Conservation (phyloP, 2,888 invertebrate genomes). For the Trissonchulus sp. region DNA sequence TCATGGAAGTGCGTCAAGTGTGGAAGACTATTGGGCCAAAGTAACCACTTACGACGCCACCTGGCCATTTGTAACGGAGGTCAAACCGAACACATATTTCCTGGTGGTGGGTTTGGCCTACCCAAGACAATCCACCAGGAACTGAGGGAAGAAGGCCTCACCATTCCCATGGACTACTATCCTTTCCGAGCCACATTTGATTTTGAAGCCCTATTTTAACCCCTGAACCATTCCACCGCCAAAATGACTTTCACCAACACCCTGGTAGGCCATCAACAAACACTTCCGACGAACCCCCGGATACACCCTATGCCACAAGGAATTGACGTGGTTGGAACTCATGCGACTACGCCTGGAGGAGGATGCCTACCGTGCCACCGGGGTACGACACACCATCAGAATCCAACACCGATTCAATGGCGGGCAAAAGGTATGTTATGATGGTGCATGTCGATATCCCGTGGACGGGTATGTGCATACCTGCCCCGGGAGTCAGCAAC, state of each 20-base stretch:
- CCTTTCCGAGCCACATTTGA: not conserved
- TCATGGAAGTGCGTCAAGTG: not conserved
- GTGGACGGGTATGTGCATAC: too few relatives aligned
- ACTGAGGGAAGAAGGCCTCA: not conserved
- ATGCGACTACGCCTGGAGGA: too few relatives aligned
- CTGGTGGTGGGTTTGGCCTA: not conserved
- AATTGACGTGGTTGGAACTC: too few relatives aligned
- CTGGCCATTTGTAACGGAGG: not conserved
- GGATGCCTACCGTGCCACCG: too few relatives aligned
- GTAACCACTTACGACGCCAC: not conserved
- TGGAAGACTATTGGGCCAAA: not conserved
- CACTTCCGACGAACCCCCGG: not conserved
- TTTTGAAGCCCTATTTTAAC: not conserved
- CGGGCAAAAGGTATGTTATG: conserved; percentile 14
- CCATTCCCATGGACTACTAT: not conserved
- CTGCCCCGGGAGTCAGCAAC: not conserved
- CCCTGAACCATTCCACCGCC: not conserved
- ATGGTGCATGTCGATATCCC: not conserved
- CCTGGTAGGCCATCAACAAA: too few relatives aligned
- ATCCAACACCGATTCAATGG: conserved; percentile 5
- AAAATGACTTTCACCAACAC: not conserved
- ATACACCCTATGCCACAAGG: not conserved
- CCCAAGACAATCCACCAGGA: not conserved
- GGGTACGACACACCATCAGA: not conserved
- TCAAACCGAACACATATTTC: not conserved